Conservation (phyloP, 2,797 vertebrate species). For the Pygocentrus nattereri region DNA sequence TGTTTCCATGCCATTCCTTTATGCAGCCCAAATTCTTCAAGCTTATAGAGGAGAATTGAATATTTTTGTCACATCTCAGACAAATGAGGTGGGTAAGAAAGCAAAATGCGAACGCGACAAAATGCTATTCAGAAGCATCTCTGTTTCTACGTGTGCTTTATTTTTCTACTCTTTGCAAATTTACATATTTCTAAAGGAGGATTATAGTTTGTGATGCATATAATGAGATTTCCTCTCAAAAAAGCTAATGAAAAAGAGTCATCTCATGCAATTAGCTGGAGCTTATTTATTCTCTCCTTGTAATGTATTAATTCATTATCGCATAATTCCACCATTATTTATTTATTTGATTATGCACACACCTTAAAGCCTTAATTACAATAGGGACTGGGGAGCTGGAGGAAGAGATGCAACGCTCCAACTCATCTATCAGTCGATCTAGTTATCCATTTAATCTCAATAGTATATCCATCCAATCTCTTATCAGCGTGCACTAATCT, state of each 20-base stretch:
- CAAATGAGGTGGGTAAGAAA: conserved; percentile 47
- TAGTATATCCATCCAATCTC: conserved; percentile 72
- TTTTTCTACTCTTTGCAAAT: conserved; percentile 63
- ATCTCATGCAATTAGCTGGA: conserved; percentile 77
- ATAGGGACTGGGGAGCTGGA: conserved; percentile 68
- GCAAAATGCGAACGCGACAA: conserved; percentile 47
- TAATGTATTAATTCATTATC: conserved; percentile 83
- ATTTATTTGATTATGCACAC: conserved; percentile 78
- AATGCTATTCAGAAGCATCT: conserved; percentile 58
- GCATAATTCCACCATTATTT: conserved; percentile 75
- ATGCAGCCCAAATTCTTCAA: conserved; percentile 34
- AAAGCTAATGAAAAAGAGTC: conserved; percentile 78
- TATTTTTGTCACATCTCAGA: conserved; percentile 45
- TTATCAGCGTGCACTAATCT: conserved; percentile 73
- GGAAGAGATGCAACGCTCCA: conserved; percentile 65
- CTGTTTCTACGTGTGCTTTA: conserved; percentile 41
- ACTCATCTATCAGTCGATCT: conserved; percentile 73
- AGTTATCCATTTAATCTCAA: conserved; percentile 76
- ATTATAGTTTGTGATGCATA: conserved; percentile 80
- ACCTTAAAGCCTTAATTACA: conserved; percentile 82
- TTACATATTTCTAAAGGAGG: conserved; percentile 74
- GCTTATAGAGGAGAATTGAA: background rate
- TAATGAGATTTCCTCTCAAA: conserved; percentile 79
- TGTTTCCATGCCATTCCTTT: conserved; percentile 29
- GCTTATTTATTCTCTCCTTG: conserved; percentile 77